These are phyloP conservation scores for Serrognathus titanus DNA, from an alignment of 2,888 invertebrate species.

Conservation along the genomic window DNA sequence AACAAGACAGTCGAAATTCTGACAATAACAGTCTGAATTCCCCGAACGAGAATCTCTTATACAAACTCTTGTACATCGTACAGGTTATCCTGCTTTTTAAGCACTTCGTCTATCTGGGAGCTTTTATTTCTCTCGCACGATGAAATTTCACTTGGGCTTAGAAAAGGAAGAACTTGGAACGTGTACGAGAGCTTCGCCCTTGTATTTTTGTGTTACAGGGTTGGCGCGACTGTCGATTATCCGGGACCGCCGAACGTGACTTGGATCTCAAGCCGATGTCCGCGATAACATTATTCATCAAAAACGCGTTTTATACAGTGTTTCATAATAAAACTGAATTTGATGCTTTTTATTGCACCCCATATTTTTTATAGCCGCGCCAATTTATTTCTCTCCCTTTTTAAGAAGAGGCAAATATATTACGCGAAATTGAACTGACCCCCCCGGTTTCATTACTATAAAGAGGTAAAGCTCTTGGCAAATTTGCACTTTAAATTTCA, in stretches of 20 bases:
- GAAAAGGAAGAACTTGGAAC: neutral
- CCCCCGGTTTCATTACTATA: no score
- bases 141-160: no score
- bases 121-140: no score
- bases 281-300: slow-evolving; percentile 49
- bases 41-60: slow-evolving; percentile 48
- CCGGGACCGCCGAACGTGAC: slow-evolving; percentile 48
- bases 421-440: no score
- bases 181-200: slow-evolving; percentile 16
- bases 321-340: slow-evolving; percentile 48
- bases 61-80: slow-evolving; percentile 45
- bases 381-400: slow-evolving; percentile 18
- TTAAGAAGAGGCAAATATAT: neutral
- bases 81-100: slow-evolving; percentile 36
- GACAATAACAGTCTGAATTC: slow-evolving; percentile 48
- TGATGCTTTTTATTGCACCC: slow-evolving; percentile 40
- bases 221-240: slow-evolving; percentile 47
- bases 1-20: slow-evolving; percentile 41
- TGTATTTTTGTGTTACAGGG: slow-evolving; percentile 40
- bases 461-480: no score
- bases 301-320: slow-evolving; percentile 48
- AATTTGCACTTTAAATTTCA: no score
- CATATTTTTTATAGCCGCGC: slow-evolving; percentile 22
- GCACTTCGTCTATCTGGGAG: no score
- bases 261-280: slow-evolving; percentile 38